Evolutionary conservation across 2,888 invertebrate genomes (phyloP), one percentile per base, ranked within the genome.

Genomic region (Drosophila mettleri): DNA sequence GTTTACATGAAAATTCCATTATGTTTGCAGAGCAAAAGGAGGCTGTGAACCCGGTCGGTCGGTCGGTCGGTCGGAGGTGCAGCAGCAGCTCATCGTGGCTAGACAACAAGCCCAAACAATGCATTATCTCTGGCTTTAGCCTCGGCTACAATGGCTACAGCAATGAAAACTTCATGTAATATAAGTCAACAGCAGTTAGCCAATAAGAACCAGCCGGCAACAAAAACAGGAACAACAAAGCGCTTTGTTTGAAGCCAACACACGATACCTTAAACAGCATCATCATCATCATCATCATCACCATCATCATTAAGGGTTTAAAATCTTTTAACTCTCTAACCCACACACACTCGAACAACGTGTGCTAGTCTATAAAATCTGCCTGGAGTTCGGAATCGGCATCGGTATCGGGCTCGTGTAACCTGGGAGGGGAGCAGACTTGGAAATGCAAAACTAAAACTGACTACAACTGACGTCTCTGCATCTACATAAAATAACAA

Each of bases 1-100:
- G 89, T 66, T 86, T 86, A 83, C 82, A 88, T 77, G 89, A 66
- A 80, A 83, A 86, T 80, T 86, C 87, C 89, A 83, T 88, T 83
- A 82, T 75, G 77, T 75, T 86, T 69, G 65, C 65, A 48, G 65
- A 66, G 62, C 34, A 61, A 62, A 66, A 68, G 74, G 54, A 64
- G 78, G 81, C 74, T 60, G 78, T 58, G 64, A 68, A 31, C 62
- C 69, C 54, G 48, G 60, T 27, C 43, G 43, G 43, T 27, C 43
- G 43, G 43, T 27, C 43, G 43, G 43, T 72, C 55, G 75, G 69
- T 27, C 43, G 43, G 43, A 45, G 43, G 43, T 45, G 43, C 43
- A 45, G 43, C 43, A 79, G 64, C 65, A 61, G 61, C 76, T 71
- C 77, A 84, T 80, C 69, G 78, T 67, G 80, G 76, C 86, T 66